A percentile compares a stretch with the other conserved stretches of the same genome.
These are phyloP conservation scores for Pachyrhynchus sulphureomaculatus DNA, from an alignment of 1,140 invertebrate species.

Conservation along the genomic window DNA sequence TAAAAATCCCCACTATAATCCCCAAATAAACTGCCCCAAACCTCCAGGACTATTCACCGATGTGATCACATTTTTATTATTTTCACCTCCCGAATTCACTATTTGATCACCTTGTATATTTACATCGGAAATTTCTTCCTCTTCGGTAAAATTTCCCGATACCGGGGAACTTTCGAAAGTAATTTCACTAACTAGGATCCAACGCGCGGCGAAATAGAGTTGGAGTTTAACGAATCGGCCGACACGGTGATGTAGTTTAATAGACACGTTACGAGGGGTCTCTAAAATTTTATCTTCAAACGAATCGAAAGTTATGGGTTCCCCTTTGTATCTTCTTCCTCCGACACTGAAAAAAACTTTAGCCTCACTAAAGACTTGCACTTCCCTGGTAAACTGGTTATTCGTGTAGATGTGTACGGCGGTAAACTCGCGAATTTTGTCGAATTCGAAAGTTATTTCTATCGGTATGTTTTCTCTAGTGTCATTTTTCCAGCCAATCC, in stretches of 20 bases:
- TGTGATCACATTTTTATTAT: constrained; percentile 44
- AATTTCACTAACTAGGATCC: constrained; percentile 90
- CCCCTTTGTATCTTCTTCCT: constrained; percentile 71
- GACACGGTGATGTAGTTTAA: constrained; percentile 80
- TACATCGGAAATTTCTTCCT: constrained; percentile 37
- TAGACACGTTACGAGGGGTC: constrained; percentile 76
- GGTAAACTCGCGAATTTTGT: constrained; percentile 84
- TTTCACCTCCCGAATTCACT: constrained; percentile 30
- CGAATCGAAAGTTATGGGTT: constrained; percentile 72
- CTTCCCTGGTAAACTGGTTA: constrained; percentile 78
- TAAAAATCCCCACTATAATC: constrained; percentile 45
- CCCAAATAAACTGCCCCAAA: constrained; percentile 47
- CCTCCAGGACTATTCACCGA: constrained; percentile 39
- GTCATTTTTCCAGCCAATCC: constrained; percentile 92
- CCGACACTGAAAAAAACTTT: constrained; percentile 81
- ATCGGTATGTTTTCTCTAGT: constrained; percentile 64
- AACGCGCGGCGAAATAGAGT: constrained; percentile 77
- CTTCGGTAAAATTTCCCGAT: constrained; percentile 46
- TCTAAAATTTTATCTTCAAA: constrained; percentile 83
- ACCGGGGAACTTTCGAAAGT: constrained; percentile 68
- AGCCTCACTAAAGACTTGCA: constrained; percentile 79
- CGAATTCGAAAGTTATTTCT: constrained; percentile 85
- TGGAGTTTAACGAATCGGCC: constrained; percentile 80
- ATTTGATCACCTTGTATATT: constrained; percentile 38
- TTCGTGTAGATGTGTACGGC: constrained; percentile 79